Base-by-base conservation (phyloP, 1,140 invertebrate species). In the Drosophila rhopaloa region DNA sequence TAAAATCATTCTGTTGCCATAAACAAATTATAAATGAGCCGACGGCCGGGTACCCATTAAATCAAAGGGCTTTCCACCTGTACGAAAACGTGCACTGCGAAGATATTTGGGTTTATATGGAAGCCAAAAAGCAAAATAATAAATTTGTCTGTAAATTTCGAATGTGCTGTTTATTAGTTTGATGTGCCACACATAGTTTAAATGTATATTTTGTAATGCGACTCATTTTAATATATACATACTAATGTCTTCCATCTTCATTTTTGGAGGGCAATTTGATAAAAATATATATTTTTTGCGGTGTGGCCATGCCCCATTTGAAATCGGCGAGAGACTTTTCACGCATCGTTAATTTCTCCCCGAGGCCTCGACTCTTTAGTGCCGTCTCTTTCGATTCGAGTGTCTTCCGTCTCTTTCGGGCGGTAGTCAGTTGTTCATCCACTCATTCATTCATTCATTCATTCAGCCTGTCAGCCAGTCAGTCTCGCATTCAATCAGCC, bases 301-400 rank as follows among this genome's bases (percentile, higher is more conserved):
- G 63, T 41, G 60, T 35, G 35, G 41, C 27, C 66, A 70, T 55
- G 67, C 13, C 65, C 65, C 37, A 29, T 71, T 57, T 37, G 37
- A 85, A 81, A 79, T 61, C 71, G 60, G 55, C 68, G 44, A 78
- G 58, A 85, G 75, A 90, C 86, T 90, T 89, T 89, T 89, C 89
- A 84, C 85, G 84, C 85, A 81, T 89, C 84, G 84, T 89, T 89
- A 89, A 89, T 89, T 89, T 89, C 43, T 73, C 76, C 79, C 83
- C 72, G 62, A 73, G 81, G 84, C 81, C 83, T 48, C 62, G 68
- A 65, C 76, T 68, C 60, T 32, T 66, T 35, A 51, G 46, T 48
- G 58, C 43, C 37, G 60, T 70, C 29, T 61, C 67, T 40, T 40
- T 59, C 46, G 60, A 43, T 13, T 24, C 16, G 11, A 60, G 38